A percentile compares a stretch with the other conserved stretches of the same genome.
Evolutionary conservation across 2,888 invertebrate species (phyloP).

Genomic region (Bellardia pandia): DNA sequence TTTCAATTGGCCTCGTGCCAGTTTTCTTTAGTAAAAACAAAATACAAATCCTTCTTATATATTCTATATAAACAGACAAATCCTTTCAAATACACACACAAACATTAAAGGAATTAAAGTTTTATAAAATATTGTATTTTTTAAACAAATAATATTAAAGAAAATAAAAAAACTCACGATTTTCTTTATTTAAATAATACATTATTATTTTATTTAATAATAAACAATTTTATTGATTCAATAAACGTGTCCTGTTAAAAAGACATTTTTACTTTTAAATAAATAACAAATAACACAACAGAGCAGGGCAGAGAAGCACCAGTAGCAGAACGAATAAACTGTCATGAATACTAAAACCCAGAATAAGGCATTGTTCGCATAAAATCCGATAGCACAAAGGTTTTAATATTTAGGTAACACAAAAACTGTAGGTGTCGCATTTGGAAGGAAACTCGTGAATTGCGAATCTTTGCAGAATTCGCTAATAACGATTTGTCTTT

Average conservation of each 20-base stretch:
- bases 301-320: neutral
- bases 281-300: constrained; percentile 55
- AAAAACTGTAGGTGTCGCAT: too few species aligned
- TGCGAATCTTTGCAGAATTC: too few species aligned
- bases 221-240: constrained; percentile 67
- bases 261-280: constrained; percentile 62
- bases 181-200: constrained; percentile 32
- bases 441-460: too few species aligned
- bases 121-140: neutral
- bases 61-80: neutral
- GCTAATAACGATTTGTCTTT: too few species aligned
- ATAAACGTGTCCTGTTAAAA: constrained; percentile 67
- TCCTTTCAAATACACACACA: neutral
- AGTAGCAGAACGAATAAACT: neutral
- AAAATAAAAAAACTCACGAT: neutral
- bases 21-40: constrained; percentile 40
- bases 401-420: too few species aligned
- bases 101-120: neutral
- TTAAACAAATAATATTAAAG: neutral
- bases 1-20: constrained; percentile 71
- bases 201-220: constrained; percentile 34
- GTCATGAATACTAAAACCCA: constrained; percentile 64
- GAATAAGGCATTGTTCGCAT: neutral
- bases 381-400: too few species aligned
- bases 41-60: constrained; percentile 8